Percentiles rank a stretch among this genome's conserved stretches.
phyloP scores from a whole-genome alignment of 2,113 vertebrate genomes.

The Chaetorhynchus papuensis region DNA sequence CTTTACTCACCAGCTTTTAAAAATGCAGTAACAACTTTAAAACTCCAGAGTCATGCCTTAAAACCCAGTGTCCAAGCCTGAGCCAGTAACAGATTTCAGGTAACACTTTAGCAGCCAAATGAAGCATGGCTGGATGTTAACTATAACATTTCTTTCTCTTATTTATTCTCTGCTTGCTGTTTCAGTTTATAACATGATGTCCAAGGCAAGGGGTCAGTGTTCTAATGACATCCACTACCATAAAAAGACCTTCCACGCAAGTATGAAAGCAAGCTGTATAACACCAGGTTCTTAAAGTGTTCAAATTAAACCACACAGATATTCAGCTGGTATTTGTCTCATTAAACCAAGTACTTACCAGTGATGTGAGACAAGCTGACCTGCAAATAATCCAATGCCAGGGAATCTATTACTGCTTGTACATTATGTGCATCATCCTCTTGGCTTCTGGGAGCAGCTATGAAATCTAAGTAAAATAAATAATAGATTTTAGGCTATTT shows the following conservation, averaged over 20 bases:
- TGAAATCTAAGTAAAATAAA: constrained; percentile 77
- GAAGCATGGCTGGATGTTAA: background rate
- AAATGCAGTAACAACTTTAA: background rate
- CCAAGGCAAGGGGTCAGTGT: background rate
- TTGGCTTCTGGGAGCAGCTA: constrained; percentile 77
- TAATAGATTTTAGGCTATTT: background rate
- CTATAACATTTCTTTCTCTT: background rate
- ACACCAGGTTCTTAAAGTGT: background rate
- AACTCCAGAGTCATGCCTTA: background rate
- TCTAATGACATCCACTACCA: background rate
- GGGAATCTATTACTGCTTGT: constrained; percentile 92
- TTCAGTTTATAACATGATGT: background rate
- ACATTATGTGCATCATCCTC: constrained; percentile 92
- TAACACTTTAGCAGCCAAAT: background rate
- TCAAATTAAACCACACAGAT: background rate
- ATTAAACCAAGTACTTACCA: constrained; percentile 70
- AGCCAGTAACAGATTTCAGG: background rate
- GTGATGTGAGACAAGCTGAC: constrained; percentile 97
- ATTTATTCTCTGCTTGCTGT: background rate
- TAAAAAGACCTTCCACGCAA: background rate
- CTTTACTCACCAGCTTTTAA: background rate
- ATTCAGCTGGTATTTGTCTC: background rate
- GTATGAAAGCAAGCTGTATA: background rate
- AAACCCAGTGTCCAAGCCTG: background rate
- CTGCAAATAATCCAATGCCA: constrained; percentile 95